Percentiles rank a stretch among this genome's conserved stretches.
phyloP scores from a whole-genome alignment of 1,140 invertebrate species.

The Oreohelix idahoensis region DNA sequence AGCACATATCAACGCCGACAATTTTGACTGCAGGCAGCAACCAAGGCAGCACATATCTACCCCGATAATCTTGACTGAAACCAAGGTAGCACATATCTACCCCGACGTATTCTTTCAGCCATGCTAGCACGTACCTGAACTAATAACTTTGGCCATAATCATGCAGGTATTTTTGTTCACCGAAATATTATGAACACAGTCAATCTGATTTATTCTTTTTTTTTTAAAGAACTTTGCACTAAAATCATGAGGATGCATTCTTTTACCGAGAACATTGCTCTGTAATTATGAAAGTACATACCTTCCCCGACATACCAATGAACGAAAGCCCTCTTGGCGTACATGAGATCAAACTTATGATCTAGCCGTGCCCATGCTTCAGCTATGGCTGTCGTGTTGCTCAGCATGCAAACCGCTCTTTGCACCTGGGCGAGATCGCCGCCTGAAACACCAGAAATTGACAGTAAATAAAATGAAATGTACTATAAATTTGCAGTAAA shows the following conservation, averaged over 20 bases:
- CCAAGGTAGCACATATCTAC: too few species aligned
- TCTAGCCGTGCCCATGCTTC: conserved; percentile 41
- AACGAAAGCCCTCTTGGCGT: conserved; percentile 31
- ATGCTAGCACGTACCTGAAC: too few species aligned
- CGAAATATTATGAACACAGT: neutral
- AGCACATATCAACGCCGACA: too few species aligned
- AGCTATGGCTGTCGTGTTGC: conserved; percentile 41
- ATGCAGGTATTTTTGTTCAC: too few species aligned
- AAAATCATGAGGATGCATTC: neutral
- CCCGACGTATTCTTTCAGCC: too few species aligned
- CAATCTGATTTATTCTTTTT: neutral
- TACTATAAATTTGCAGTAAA: too few species aligned
- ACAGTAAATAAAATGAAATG: too few species aligned
- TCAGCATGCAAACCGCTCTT: conserved; percentile 41
- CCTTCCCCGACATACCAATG: conserved; percentile 43
- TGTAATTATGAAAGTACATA: conserved; percentile 4
- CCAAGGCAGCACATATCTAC: too few species aligned
- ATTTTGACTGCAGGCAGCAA: too few species aligned
- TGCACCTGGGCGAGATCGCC: conserved; percentile 77
- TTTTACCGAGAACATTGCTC: too few species aligned
- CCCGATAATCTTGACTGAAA: too few species aligned
- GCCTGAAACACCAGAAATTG: conserved; percentile 63
- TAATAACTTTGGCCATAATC: too few species aligned
- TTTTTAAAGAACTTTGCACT: neutral
- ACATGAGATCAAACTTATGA: conserved; percentile 35